Conservation (phyloP, 2,888 invertebrate genomes). For the Ellobium chinense region DNA sequence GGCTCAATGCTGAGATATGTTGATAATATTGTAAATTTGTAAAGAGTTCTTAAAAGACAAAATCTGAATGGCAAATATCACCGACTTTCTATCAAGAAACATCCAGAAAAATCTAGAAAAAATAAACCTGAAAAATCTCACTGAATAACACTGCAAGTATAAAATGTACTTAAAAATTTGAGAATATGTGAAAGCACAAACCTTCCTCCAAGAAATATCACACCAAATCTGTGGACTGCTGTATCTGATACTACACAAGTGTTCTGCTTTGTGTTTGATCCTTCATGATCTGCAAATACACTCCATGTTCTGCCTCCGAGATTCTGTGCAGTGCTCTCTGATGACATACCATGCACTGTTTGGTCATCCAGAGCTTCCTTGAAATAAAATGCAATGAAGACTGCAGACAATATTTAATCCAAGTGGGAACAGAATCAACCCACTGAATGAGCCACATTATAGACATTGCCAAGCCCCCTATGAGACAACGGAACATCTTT, state of each 20-base stretch:
- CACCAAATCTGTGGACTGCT: background rate
- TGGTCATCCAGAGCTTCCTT: slow-evolving; percentile 27
- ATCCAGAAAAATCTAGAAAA: too few species aligned
- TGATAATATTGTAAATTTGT: background rate
- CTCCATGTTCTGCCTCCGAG: background rate
- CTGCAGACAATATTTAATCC: too few species aligned
- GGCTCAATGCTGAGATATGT: background rate
- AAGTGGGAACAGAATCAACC: too few species aligned
- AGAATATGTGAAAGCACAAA: background rate
- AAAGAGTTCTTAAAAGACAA: too few species aligned
- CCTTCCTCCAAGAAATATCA: slow-evolving; percentile 34
- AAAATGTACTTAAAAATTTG: background rate
- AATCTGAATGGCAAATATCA: too few species aligned
- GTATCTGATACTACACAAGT: background rate
- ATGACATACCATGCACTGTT: background rate
- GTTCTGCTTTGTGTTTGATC: slow-evolving; percentile 18
- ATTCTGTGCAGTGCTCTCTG: background rate
- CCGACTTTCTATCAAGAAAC: too few species aligned
- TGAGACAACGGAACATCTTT: too few species aligned
- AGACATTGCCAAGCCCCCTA: too few species aligned
- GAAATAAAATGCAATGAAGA: too few species aligned
- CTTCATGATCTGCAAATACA: slow-evolving; percentile 18
- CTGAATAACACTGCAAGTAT: too few species aligned
- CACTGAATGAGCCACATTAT: too few species aligned
- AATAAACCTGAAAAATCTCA: too few species aligned